These are phyloP conservation scores for Plectropomus leopardus DNA, from an alignment of 2,113 vertebrate species.

Conservation along the genomic window DNA sequence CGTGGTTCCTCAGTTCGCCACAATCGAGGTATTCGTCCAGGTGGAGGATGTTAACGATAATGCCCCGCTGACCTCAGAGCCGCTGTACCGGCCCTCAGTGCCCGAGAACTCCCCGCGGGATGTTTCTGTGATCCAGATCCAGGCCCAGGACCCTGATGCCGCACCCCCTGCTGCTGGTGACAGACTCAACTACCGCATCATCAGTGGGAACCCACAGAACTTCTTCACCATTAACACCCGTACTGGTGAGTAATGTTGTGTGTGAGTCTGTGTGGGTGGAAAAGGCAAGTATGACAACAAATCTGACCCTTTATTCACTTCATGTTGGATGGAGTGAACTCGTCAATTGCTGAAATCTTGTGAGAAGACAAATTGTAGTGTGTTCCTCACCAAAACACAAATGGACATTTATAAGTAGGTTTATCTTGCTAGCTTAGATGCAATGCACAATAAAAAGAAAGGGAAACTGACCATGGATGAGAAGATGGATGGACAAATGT, in stretches of 20 bases:
- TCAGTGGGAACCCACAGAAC: constrained; percentile 97
- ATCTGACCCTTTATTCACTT: too few species aligned
- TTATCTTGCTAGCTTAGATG: too few species aligned
- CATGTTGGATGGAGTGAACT: too few species aligned
- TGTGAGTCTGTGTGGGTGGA: too few species aligned
- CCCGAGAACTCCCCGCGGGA: constrained; percentile 96
- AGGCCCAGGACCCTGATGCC: constrained; percentile 94
- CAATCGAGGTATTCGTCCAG: constrained; percentile 94
- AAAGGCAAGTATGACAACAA: too few species aligned
- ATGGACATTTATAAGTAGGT: too few species aligned
- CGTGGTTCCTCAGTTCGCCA: constrained; percentile 92
- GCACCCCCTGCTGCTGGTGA: constrained; percentile 76
- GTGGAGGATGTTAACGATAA: constrained; percentile 99
- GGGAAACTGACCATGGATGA: too few species aligned
- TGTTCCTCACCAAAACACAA: too few species aligned
- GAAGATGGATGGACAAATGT: too few species aligned
- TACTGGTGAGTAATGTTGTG: constrained; percentile 87
- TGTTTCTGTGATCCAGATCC: constrained; percentile 94
- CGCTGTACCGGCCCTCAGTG: constrained; percentile 90
- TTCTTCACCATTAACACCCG: constrained; percentile 94
- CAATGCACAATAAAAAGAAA: too few species aligned
- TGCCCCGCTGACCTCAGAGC: constrained; percentile 93
- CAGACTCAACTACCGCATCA: constrained; percentile 90
- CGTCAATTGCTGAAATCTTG: too few species aligned
- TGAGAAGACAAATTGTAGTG: too few species aligned